Evolutionary conservation across 2,797 vertebrate species (phyloP), one percentile per base, ranked within the genome.

Genomic region (Gephyroberyx darwinii): DNA sequence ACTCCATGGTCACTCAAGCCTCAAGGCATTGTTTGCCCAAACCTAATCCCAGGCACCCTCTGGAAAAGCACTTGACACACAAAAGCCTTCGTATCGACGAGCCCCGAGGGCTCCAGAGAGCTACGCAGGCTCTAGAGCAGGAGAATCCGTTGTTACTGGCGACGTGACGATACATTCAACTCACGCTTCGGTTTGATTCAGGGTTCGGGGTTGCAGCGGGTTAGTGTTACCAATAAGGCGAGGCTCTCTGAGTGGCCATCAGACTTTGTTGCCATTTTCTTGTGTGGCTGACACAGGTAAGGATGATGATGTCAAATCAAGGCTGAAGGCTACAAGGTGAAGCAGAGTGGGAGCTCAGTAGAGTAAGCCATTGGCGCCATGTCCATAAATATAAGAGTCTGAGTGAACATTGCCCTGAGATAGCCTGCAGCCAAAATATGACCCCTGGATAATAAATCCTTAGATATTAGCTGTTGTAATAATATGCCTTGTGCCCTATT

Each of bases 1-100:
- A 2, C 26, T 26, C 26, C 26, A 2, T 26, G 26, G 26, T 26
- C 26, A 26, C 26, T 26, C 26, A 26, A 26, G 26, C 54, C 61
- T 80, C 43, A 31, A 69, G 69, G 69, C 64, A 64, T 71, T 9
- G 19, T 75, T 81, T 74, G 58, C n/a, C n/a, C n/a, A n/a, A n/a
- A n/a, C n/a, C n/a, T n/a, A n/a, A n/a, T n/a, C n/a, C n/a, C n/a
- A n/a, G n/a, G n/a, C n/a, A 62, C 19, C 10, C 2, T 20, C 10
- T 16, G 5, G 22, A 7, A 41, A 50, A 37, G 60, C 7, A 22
- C 20, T 26, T 47, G 26, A 63, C 47, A 33, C n/a, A 71, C 19
- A 58, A 57, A 26, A 71, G n/a, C 56, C 22, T 64, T 7, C 8
- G 33, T 64, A 39, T 35, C 7, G 0, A 61, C 64, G 66, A 47